Evolutionary conservation across 2,888 invertebrate species (phyloP), one percentile per base, ranked within the genome.

Genomic region (Tolmerus cingulatus): DNA sequence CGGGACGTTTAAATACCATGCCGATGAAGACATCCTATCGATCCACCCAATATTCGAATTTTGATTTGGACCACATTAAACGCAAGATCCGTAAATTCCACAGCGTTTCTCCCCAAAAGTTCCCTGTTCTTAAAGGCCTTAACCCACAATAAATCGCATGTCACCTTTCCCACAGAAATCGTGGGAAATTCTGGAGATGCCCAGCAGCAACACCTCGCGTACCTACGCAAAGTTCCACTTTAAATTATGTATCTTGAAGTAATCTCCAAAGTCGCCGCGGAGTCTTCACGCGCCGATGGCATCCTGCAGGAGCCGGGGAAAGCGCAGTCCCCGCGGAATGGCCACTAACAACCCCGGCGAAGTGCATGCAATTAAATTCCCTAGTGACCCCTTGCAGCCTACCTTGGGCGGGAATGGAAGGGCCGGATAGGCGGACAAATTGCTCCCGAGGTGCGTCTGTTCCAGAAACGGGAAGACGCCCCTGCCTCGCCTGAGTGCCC

Each of bases 321-420:
- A 81, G 51, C 5, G 55, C 51, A 81, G 16, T 23, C 51, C 46
- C 51, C 19, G 19, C 40, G 34, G 40, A 30, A 46, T 40, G 66
- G 82, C 14, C 23, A 57, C 19, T 37, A 81, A 30, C 81, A 81
- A 55, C 66, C 37, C 82, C 55, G 37, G 51, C 40, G 16, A n/a
- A 74, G 27, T 81, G 46, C 78, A 30, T 82, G n/a, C 82, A 82
- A 82, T 82, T 57, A 82, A 82, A 82, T 82, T 82, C 82, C 57
- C 34, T 82, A 82, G 57, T 82, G 66, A 82, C 57, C 82, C 1
- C 57, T 66, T 37, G 14, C 34, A 55, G 57, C 34, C 82, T 57
- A 82, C 19, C 9, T 9, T 66, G 16, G 23, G 37, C 66, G 34
- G 7, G 57, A 7, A 40, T 9, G 57, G 82, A 2, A 34, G n/a